These are phyloP conservation scores for Bettongia penicillata DNA, from an alignment of 2,113 vertebrate species.

Conservation along the genomic window DNA sequence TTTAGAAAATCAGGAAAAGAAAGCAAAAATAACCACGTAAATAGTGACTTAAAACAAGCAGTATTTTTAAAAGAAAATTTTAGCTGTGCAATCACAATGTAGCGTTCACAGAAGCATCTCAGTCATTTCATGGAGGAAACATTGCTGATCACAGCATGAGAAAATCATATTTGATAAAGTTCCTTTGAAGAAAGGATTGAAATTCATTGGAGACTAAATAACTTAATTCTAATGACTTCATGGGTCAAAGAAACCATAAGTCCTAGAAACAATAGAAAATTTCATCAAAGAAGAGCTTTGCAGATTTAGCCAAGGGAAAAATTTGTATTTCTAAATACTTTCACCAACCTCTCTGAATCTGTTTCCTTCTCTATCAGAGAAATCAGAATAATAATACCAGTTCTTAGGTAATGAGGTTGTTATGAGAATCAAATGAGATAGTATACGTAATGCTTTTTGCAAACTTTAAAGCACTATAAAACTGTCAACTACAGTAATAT, in stretches of 20 bases:
- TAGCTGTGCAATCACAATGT: neutral
- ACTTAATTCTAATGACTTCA: neutral
- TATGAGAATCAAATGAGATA: neutral
- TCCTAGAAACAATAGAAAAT: neutral
- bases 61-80: neutral
- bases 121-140: neutral
- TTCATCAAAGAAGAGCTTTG: neutral
- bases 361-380: neutral
- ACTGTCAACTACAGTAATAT: neutral
- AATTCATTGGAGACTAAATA: neutral
- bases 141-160: neutral
- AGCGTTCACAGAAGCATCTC: neutral
- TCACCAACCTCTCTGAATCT: neutral
- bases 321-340: neutral
- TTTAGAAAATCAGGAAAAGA: neutral
- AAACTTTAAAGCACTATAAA: neutral
- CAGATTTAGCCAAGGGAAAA: neutral
- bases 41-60: neutral
- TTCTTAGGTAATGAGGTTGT: neutral
- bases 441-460: neutral
- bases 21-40: neutral
- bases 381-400: neutral
- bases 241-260: neutral
- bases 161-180: neutral
- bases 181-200: neutral